Percentiles rank a stretch among this genome's conserved stretches.
These are phyloP conservation scores for Ginglymostoma cirratum DNA, from an alignment of 2,113 vertebrate genomes.

Conservation along the genomic window DNA sequence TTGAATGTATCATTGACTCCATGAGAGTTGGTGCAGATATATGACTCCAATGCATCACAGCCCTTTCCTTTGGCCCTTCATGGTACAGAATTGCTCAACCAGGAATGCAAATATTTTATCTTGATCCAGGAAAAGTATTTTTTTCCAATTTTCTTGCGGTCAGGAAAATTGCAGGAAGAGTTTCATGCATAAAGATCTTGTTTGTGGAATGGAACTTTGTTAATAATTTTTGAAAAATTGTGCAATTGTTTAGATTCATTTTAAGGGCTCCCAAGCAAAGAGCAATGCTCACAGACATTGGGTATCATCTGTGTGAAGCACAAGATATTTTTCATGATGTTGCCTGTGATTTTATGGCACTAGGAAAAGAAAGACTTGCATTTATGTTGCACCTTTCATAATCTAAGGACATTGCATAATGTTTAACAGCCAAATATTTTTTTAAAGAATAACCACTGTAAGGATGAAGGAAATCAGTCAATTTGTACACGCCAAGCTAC, in stretches of 20 bases:
- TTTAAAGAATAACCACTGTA: not conserved
- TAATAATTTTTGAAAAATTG: not conserved
- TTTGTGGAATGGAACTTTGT: not conserved
- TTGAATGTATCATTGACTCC: not conserved
- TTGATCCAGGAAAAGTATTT: not conserved
- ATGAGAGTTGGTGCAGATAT: not conserved
- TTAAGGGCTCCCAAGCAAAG: not conserved
- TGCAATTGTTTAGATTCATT: not conserved
- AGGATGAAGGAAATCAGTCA: not conserved
- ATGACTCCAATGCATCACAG: not conserved
- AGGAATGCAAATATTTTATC: not conserved
- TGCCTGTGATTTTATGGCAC: not conserved
- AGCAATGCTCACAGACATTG: not conserved
- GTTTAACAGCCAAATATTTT: not conserved
- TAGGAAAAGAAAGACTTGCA: not conserved
- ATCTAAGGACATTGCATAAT: not conserved
- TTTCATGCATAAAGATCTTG: not conserved
- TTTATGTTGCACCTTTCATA: not conserved
- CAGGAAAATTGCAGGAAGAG: not conserved
- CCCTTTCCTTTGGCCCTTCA: not conserved
- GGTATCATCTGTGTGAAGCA: not conserved
- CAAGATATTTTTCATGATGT: not conserved
- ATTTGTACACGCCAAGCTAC: not conserved
- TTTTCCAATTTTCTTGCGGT: not conserved
- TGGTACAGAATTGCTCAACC: constrained; percentile 5